Percentiles rank a stretch among this genome's conserved stretches.
These are phyloP conservation scores for Indicator indicator DNA, from an alignment of 2,113 vertebrate species.

Conservation along the genomic window DNA sequence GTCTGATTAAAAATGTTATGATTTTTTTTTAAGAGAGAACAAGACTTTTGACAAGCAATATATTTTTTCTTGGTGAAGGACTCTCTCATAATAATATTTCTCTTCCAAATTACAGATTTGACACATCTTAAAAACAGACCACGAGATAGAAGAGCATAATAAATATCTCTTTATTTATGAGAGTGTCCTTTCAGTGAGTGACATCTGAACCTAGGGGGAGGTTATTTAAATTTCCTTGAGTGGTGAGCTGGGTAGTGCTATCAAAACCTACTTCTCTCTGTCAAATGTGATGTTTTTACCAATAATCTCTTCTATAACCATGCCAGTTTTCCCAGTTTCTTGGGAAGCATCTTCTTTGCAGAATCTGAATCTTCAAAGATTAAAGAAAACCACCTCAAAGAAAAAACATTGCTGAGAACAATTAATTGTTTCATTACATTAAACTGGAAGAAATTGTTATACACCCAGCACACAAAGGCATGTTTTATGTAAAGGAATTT, in stretches of 20 bases:
- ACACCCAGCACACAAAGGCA: background rate
- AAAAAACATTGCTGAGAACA: background rate
- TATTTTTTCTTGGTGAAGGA: background rate
- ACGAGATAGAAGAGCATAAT: background rate
- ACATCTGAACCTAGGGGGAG: constrained; percentile 14
- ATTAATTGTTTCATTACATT: background rate
- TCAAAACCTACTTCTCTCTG: background rate
- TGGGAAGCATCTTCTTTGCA: background rate
- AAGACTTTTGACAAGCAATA: background rate
- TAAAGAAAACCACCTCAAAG: background rate
- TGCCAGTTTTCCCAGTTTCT: background rate
- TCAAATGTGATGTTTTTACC: background rate
- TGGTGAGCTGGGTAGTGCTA: background rate
- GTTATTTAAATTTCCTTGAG: constrained; percentile 17
- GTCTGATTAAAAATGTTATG: background rate
- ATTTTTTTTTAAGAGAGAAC: background rate
- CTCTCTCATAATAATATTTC: background rate
- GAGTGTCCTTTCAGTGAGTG: background rate
- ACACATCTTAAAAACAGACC: background rate
- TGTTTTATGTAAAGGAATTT: background rate
- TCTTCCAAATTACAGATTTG: background rate
- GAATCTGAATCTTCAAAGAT: background rate
- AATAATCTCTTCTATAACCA: background rate
- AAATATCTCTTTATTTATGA: constrained; percentile 30
- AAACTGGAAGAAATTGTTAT: background rate